phyloP scores from a whole-genome alignment of 2,888 invertebrate species.

The Athripsodes cinereus region DNA sequence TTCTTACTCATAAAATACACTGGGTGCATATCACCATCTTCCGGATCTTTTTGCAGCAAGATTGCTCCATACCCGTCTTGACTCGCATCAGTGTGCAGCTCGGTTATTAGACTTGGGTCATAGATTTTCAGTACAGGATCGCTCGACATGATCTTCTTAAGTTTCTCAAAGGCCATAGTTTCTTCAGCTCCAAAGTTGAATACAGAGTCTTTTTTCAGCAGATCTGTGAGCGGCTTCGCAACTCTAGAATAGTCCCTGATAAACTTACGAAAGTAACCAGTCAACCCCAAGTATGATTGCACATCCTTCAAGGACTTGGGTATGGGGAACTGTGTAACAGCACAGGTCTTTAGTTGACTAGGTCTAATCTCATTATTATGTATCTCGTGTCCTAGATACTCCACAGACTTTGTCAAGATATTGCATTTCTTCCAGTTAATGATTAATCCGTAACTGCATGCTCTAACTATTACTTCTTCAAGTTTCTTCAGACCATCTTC shows the following conservation, averaged over 20 bases:
- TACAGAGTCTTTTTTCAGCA: slow-evolving; percentile 28
- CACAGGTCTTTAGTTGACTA: slow-evolving; percentile 15
- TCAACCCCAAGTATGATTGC: slow-evolving; percentile 30
- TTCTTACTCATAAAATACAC: slow-evolving; percentile 31
- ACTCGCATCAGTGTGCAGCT: slow-evolving; percentile 33
- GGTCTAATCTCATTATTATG: slow-evolving; percentile 18
- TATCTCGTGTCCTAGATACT: slow-evolving; percentile 28
- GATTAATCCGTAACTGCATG: slow-evolving; percentile 29
- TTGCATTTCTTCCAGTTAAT: slow-evolving; percentile 34
- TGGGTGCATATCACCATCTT: slow-evolving; percentile 29
- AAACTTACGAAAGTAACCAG: slow-evolving; percentile 31
- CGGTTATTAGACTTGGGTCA: slow-evolving; percentile 29
- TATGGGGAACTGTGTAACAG: slow-evolving; percentile 26
- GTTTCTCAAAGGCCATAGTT: background rate
- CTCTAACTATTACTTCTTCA: slow-evolving; percentile 29
- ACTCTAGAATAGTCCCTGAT: slow-evolving; percentile 29
- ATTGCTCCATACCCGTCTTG: slow-evolving; percentile 30
- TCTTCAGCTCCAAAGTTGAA: slow-evolving; percentile 22
- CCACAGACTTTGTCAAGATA: slow-evolving; percentile 30
- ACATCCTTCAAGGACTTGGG: slow-evolving; percentile 29
- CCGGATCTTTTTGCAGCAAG: slow-evolving; percentile 28
- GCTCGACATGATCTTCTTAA: background rate
- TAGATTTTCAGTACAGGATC: slow-evolving; percentile 30
- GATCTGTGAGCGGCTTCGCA: slow-evolving; percentile 28
- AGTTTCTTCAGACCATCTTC: slow-evolving; percentile 28